Base-by-base conservation (phyloP, 2,888 invertebrate genomes). In the Acleris holmiana region DNA sequence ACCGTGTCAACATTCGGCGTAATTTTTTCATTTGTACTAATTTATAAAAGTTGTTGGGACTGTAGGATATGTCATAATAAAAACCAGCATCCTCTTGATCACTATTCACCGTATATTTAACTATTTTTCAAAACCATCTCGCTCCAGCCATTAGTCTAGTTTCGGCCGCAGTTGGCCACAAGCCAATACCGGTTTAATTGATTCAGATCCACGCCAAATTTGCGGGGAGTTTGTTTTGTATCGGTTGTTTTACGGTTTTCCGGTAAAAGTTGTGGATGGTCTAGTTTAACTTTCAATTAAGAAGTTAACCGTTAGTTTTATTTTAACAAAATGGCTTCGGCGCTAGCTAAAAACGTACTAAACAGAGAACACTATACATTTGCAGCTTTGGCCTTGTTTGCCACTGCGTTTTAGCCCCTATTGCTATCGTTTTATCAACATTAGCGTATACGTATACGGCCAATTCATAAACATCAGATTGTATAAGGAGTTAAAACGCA, bases 111-210 rank as follows among this genome's bases (percentile, higher is more conserved):
- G n/a, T n/a, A 17, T 7, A 44, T 44, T 17, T n/a, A 6, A 3
- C 19, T 18, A 19, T 51, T 60, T 44, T 60, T 46, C 59, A 51
- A 60, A 51, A 25, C 40, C 41, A n/a, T 25, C 29, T 17, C 51
- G 18, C 29, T 25, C 17, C 8, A 13, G 15, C 15, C 51, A 63
- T 57, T 57, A 63, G 50, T 57, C 57, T 63, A 57, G 62, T 63
- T 40, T 13, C 46, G 44, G 15, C 47, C 47, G 46, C 51, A 10
- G 29, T 17, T 63, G 62, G 62, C 50, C 15, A 1, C 35, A 0
- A 35, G 62, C 62, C 62, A 63, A 51, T 21, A 21, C n/a, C 18
- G 19, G 57, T 63, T 63, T 63, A 63, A 63, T 63, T 63, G 62
- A 63, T 63, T 63, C 62, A 40, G 57, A 35, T 19, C 44, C 35